Percentiles rank a stretch among this genome's conserved stretches.
These are phyloP conservation scores for Craniophora ligustri DNA, from an alignment of 2,888 invertebrate genomes.

Conservation along the genomic window DNA sequence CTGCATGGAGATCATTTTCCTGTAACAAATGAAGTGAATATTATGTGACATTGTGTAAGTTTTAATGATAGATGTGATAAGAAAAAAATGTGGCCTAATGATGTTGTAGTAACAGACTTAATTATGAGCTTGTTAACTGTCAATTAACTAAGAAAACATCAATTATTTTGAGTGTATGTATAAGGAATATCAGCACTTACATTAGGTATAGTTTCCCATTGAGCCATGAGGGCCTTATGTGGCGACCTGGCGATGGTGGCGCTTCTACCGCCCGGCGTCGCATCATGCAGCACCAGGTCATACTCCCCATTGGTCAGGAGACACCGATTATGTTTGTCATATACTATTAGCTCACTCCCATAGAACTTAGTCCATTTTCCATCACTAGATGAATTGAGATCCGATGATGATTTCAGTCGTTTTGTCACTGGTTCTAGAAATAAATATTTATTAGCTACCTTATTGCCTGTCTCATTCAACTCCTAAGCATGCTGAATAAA, in stretches of 20 bases:
- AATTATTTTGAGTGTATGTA: too few species aligned
- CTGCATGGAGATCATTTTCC: slow-evolving; percentile 80
- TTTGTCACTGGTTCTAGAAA: slow-evolving; percentile 91
- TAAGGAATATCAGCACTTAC: slow-evolving; percentile 79
- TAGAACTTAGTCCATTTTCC: slow-evolving; percentile 89
- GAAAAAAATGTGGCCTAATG: too few species aligned
- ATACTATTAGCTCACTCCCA: slow-evolving; percentile 95
- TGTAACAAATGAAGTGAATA: slow-evolving; percentile 52
- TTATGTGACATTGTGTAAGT: too few species aligned
- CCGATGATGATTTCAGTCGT: slow-evolving; percentile 90
- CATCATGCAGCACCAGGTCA: slow-evolving; percentile 94
- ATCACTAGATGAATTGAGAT: slow-evolving; percentile 70
- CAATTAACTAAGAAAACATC: too few species aligned
- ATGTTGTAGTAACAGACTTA: too few species aligned
- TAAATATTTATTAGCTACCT: not conserved
- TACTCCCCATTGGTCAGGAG: slow-evolving; percentile 96
- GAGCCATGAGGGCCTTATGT: slow-evolving; percentile 85
- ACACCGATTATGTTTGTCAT: slow-evolving; percentile 96
- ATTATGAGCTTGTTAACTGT: too few species aligned
- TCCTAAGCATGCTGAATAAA: slow-evolving; percentile 16
- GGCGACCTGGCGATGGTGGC: slow-evolving; percentile 82
- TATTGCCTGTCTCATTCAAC: not conserved
- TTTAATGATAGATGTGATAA: too few species aligned
- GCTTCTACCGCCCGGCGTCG: slow-evolving; percentile 90
- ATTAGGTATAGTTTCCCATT: slow-evolving; percentile 90